A percentile compares a stretch with the other conserved stretches of the same genome.
Evolutionary conservation across 2,113 vertebrate species (phyloP).

Genomic region (Gymnogyps californianus): DNA sequence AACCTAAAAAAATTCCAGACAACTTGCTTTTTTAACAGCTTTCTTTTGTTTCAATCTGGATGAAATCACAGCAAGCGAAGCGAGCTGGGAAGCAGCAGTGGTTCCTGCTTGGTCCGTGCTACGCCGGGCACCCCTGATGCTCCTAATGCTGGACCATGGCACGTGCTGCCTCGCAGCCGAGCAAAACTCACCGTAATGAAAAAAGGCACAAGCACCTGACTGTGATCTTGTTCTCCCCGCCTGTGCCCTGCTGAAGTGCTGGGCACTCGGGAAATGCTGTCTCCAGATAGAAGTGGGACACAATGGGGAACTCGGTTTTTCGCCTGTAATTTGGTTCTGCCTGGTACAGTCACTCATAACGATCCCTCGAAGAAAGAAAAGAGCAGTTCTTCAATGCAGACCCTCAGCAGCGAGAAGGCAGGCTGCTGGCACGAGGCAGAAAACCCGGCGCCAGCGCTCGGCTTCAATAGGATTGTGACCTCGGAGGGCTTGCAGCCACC

Average conservation of each 20-base stretch:
- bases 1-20: background rate
- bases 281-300: background rate
- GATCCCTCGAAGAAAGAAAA: background rate
- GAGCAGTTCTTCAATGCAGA: background rate
- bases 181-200: background rate
- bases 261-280: background rate
- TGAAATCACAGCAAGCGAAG: background rate
- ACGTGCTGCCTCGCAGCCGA: background rate
- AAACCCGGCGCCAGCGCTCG: background rate
- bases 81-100: background rate
- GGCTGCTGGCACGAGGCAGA: background rate
- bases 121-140: background rate
- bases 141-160: background rate
- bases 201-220: background rate
- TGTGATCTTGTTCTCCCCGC: background rate
- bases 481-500: background rate
- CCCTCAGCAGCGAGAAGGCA: background rate
- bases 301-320: background rate
- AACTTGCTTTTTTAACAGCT: background rate
- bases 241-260: background rate
- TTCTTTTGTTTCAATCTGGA: background rate
- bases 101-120: background rate
- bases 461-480: background rate
- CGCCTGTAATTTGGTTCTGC: background rate
- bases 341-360: background rate